Evolutionary conservation across 2,113 vertebrate species (phyloP), one percentile per base, ranked within the genome.

Genomic region (Taxidea taxus): DNA sequence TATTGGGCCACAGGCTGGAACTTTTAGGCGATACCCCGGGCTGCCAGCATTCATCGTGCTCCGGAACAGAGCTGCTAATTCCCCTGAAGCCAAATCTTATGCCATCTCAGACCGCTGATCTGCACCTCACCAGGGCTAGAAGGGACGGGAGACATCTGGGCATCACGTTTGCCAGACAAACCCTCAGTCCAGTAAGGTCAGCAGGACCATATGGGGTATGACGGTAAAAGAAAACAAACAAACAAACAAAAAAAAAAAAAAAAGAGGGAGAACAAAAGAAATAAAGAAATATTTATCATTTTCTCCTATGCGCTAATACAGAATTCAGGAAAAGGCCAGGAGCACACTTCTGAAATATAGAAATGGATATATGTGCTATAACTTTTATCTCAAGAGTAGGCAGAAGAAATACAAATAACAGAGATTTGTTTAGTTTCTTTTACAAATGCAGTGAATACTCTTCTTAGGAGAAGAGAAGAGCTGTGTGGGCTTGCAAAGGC

Each of bases 251-350:
- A 64, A 34, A 21, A 81, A 39, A 23, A 39, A 60, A 27, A 9
- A 16, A 18, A n/a, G 15, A 20, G 18, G 16, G 20, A n/a, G 64
- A 68, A 9, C 15, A 68, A 15, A 5, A n/a, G n/a, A n/a, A n/a
- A n/a, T n/a, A n/a, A 66, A 94, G 51, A 96, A 7, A 60, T 85
- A 85, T 97, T 49, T 85, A 51, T 56, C 8, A 74, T 85, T 95
- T 96, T 96, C 31, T 91, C 51, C 25, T 91, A 11, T 29, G 34
- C 29, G 90, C 21, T 81, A 72, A 64, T 66, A 64, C 1, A 70
- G 34, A 95, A 86, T 66, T 96, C 75, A 74, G 12, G 42, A 75
- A 68, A 94, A 89, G 82, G 8, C 20, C 90, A 85, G 64, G 39
- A 37, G 20, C 34, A 68, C 29, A 25, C 31, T 92, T 94, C 44